These are phyloP conservation scores for Podiceps cristatus DNA, from an alignment of 2,113 vertebrate species.

Conservation along the genomic window DNA sequence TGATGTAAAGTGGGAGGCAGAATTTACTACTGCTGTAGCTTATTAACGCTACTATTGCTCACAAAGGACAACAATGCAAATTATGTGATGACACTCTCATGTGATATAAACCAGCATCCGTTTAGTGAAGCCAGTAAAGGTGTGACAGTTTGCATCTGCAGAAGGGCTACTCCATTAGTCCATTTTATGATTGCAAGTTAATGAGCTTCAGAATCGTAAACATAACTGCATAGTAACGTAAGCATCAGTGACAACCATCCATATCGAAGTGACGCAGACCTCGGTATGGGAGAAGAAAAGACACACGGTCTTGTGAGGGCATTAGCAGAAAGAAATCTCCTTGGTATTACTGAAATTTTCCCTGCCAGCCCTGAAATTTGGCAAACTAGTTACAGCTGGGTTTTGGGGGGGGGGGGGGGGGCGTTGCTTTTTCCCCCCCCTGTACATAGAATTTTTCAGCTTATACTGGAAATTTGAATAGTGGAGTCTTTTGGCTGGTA, in stretches of 20 bases:
- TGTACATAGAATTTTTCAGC: neutral
- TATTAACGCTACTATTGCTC: neutral
- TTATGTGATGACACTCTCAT: neutral
- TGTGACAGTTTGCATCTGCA: neutral
- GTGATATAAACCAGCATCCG: neutral
- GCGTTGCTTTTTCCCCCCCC: neutral
- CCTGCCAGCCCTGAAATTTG: neutral
- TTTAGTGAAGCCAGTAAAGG: neutral
- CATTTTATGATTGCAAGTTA: neutral
- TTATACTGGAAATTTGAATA: neutral
- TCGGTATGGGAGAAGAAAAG: neutral
- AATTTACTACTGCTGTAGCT: conserved; percentile 1
- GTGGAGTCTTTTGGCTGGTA: neutral
- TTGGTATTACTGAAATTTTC: neutral
- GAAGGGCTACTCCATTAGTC: neutral
- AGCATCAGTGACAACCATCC: neutral
- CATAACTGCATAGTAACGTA: neutral
- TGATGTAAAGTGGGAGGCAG: neutral
- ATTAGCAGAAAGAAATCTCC: neutral
- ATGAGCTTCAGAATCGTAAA: neutral
- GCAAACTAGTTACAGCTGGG: neutral
- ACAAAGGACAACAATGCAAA: neutral
- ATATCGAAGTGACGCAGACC: neutral
- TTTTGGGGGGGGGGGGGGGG: fast-evolving
- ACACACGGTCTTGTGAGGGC: neutral